phyloP scores from a whole-genome alignment of 2,113 vertebrate genomes.

The Sprattus sprattus region DNA sequence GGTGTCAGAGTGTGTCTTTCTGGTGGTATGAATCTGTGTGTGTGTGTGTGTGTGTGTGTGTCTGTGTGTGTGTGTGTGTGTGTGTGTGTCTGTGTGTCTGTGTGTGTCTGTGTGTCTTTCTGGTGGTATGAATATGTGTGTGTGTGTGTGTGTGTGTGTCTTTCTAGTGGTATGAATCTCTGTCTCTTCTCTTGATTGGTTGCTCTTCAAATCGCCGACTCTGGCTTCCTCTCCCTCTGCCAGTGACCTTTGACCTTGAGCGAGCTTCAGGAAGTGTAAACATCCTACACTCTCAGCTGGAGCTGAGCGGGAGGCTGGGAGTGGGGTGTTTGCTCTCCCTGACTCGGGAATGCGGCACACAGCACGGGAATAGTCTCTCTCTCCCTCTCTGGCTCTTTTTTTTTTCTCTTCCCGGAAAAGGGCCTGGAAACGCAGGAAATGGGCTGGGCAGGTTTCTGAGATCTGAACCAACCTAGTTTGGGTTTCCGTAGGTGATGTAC shows the following conservation, averaged over 20 bases:
- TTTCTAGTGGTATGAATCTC: neutral
- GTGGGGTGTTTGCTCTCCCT: constrained; percentile 97
- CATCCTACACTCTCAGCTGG: constrained; percentile 99
- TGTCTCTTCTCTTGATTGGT: constrained; percentile 5
- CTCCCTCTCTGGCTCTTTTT: neutral
- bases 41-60: too few relatives aligned
- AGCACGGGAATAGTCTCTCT: constrained; percentile 15
- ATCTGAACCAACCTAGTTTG: neutral
- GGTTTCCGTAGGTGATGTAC: neutral
- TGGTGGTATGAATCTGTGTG: neutral
- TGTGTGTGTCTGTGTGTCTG: too few relatives aligned
- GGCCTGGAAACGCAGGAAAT: constrained; percentile 5
- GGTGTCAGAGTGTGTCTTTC: neutral
- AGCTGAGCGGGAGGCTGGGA: constrained; percentile 86
- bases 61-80: too few relatives aligned
- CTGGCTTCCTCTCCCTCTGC: constrained; percentile 19
- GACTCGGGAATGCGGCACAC: constrained; percentile 75
- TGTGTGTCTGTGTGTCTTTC: neutral
- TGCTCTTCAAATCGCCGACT: neutral
- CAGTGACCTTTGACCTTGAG: constrained; percentile 46
- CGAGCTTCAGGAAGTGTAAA: constrained; percentile 93
- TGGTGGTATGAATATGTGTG: too few relatives aligned
- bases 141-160: too few relatives aligned
- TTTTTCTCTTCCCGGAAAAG: neutral
- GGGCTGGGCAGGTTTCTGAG: neutral